Base-by-base conservation (phyloP, 2,113 vertebrate species). In the Gadus chalcogrammus region DNA sequence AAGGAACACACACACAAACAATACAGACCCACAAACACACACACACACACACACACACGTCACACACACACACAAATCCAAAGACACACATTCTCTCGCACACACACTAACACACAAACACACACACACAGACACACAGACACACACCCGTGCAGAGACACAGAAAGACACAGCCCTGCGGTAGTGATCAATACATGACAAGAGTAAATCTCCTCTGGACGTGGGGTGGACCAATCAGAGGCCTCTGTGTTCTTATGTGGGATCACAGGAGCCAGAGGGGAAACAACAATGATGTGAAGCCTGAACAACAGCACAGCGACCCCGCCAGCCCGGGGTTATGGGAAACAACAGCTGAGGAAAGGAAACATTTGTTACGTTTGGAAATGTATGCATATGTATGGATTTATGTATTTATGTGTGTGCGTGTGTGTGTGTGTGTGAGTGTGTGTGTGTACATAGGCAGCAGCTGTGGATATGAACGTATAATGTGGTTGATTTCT, bases 171-270 rank as follows among this genome's bases (percentile, higher is more conserved):
- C 84, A 88, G 85, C 84, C 85, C 89, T 87, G 84, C 83, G 81
- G 90, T 90, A 81, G 82, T 89, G 89, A 92, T 90, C 91, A 90
- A 92, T 92, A 91, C 83, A 89, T 89, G 91, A 90, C 86, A 91
- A 87, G 85, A 89, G 84, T 90, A 90, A 91, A 90, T 89, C 91
- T 90, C 88, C 88, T 90, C 90, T 79, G 88, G 87, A 89, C 81
- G 85, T 87, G 82, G 88, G 84, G 86, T 85, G 84, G 88, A 85
- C 88, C 88, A 90, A 91, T 92, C 89, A 92, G 90, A 92, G 83
- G 85, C 84, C 85, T 87, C 35, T 85, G 81, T 88, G 87, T 88
- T 89, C 88, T 90, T 88, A 88, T 88, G 88, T 81, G 86, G 88
- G 88, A 91, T 90, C 87, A 90, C 86, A 88, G 77, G 78, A 89